Evolutionary conservation across 2,888 invertebrate species (phyloP).

Genomic region (Pseudoips prasinana): DNA sequence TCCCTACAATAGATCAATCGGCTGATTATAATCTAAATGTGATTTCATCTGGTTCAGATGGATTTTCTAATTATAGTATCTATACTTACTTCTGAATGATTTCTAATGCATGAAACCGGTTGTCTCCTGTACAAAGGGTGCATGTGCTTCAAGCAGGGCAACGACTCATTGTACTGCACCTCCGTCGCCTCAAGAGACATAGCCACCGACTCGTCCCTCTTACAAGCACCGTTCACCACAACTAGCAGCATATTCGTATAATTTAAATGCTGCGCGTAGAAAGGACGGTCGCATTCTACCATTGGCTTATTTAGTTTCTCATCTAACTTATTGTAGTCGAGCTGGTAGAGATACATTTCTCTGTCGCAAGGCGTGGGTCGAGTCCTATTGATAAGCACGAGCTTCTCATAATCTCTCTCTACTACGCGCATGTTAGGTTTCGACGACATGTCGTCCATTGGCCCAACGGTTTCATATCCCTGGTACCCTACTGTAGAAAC

Average conservation of each 20-base stretch:
- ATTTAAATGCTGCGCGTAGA: slow-evolving; percentile 88
- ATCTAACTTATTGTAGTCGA: slow-evolving; percentile 71
- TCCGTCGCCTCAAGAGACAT: slow-evolving; percentile 68
- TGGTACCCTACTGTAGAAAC: slow-evolving; percentile 56
- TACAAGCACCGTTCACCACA: slow-evolving; percentile 87
- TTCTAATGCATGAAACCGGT: slow-evolving; percentile 88
- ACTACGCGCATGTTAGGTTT: slow-evolving; percentile 63
- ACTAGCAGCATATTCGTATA: slow-evolving; percentile 90
- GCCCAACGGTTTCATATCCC: slow-evolving; percentile 76
- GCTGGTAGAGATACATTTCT: slow-evolving; percentile 83
- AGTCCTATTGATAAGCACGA: slow-evolving; percentile 88
- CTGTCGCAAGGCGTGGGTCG: slow-evolving; percentile 93
- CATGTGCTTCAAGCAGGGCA: slow-evolving; percentile 82
- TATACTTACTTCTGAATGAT: slow-evolving; percentile 87
- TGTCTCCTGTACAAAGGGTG: slow-evolving; percentile 85
- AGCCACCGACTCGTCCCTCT: slow-evolving; percentile 67
- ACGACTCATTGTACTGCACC: slow-evolving; percentile 81
- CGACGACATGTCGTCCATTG: slow-evolving; percentile 63
- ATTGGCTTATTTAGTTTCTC: slow-evolving; percentile 73
- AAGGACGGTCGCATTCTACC: slow-evolving; percentile 80
- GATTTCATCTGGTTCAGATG: too few relatives aligned
- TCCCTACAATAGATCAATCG: too few relatives aligned
- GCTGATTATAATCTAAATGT: too few relatives aligned
- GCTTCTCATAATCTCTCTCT: slow-evolving; percentile 83
- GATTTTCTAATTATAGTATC: too few relatives aligned